Base-by-base conservation (phyloP, 2,888 invertebrate species). In the Metellina segmentata region DNA sequence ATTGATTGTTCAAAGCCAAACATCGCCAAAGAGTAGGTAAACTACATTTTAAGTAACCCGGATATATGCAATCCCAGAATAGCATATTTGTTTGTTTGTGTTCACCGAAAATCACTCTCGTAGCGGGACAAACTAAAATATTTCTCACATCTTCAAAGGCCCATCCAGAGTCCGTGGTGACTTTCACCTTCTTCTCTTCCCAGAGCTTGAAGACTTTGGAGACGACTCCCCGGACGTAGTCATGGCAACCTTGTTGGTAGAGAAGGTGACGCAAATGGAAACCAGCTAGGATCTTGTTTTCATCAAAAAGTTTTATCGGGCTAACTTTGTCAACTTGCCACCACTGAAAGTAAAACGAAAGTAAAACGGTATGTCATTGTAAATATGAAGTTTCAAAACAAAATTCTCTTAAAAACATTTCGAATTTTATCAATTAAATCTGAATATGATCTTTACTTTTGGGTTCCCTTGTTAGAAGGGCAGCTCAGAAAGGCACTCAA, bases 261-360 rank as follows among this genome's bases (percentile, higher is more conserved):
- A 98, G 96, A 95, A 98, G 95, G 94, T 97, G 97, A 89, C 98
- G 97, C 94, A 98, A 96, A 95, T 98, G 97, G 95, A 98, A 96
- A 0, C 98, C 98, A 75, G 97, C 96, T 92, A 98, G 96, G 92
- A 96, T 96, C 95, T 97, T 97, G 96, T 98, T 98, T 95, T 98
- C 98, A 94, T 98, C 98, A 95, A 97, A 98, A 94, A 98, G 95
- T 95, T 97, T 98, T 95, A 98, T 96, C 8, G 98, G 98, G 6
- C 97, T 97, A 93, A 98, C 97, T 95, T 98, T 98, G 95, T 98
- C 98, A 93, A 98, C 97, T 95, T 98, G 98, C 98, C 98, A 98
- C 98, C 98, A 98, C 95, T 95, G 93, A 34, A 94, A 89, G 9
- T 16, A 69, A 79, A 81, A 83, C 20, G 53, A 61, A 16, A 9